Percentiles rank a stretch among this genome's conserved stretches.
Evolutionary conservation across 2,888 invertebrate species (phyloP).

Genomic region (Lissocephala sabroskyi): DNA sequence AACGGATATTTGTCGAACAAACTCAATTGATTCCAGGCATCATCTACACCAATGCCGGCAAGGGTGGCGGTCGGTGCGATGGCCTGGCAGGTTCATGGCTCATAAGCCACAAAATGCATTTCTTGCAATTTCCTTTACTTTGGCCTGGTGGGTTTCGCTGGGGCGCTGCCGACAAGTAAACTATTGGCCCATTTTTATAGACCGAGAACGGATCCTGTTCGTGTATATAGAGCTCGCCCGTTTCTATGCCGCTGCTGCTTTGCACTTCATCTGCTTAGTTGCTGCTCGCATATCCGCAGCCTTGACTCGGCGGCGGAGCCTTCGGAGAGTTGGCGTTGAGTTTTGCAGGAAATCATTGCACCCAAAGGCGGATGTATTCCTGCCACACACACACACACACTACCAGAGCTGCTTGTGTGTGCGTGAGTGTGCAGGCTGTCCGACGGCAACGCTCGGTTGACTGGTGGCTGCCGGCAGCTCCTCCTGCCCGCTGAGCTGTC

Average conservation of each 20-base stretch:
- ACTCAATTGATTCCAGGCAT: slow-evolving; percentile 54
- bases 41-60: slow-evolving; percentile 20
- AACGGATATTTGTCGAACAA: slow-evolving; percentile 54
- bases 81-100: slow-evolving; percentile 34
- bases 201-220: neutral
- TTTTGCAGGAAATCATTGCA: slow-evolving; percentile 56
- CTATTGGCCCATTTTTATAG: slow-evolving; percentile 14
- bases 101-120: slow-evolving; percentile 56
- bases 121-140: slow-evolving; percentile 44
- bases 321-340: slow-evolving; percentile 11
- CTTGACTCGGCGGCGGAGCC: no score
- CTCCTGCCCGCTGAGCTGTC: slow-evolving; percentile 31
- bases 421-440: no score
- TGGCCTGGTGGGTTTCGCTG: slow-evolving; percentile 1
- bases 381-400: slow-evolving; percentile 5
- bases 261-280: slow-evolving; percentile 46
- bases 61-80: no score
- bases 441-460: neutral
- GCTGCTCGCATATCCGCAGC: slow-evolving; percentile 23
- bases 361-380: slow-evolving; percentile 48
- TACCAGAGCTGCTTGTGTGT: slow-evolving; percentile 3
- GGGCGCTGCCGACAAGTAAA: slow-evolving; percentile 3
- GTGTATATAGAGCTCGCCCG: slow-evolving; percentile 16
- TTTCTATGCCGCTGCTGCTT: slow-evolving; percentile 29
- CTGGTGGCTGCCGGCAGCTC: neutral